A percentile compares a stretch with the other conserved stretches of the same genome.
phyloP scores from a whole-genome alignment of 2,113 vertebrate species.

The Notothenia rossii region DNA sequence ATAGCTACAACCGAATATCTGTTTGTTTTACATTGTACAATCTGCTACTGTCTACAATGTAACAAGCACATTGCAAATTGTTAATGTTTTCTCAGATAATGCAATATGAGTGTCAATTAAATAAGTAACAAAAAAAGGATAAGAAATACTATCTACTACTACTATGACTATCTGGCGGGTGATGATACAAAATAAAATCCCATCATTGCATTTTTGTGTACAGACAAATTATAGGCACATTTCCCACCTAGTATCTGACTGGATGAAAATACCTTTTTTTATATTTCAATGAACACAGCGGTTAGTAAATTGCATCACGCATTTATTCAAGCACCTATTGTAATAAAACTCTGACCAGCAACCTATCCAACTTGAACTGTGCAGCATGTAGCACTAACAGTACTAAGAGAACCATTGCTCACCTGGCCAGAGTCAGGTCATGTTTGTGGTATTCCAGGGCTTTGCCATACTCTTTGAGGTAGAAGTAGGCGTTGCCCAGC shows the following conservation, averaged over 20 bases:
- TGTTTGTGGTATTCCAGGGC: conserved; percentile 95
- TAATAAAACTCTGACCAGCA: neutral
- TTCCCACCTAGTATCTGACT: neutral
- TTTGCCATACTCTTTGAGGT: conserved; percentile 94
- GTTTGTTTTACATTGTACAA: neutral
- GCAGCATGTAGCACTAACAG: neutral
- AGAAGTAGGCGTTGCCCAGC: conserved; percentile 98
- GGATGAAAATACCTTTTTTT: neutral
- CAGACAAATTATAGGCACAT: neutral
- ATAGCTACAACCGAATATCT: neutral
- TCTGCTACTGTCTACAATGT: neutral
- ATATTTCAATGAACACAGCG: neutral
- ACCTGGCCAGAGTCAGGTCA: conserved; percentile 96
- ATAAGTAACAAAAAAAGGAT: neutral
- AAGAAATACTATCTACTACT: too few species aligned
- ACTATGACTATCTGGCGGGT: too few species aligned
- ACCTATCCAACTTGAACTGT: neutral
- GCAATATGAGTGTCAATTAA: too few species aligned
- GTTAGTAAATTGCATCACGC: neutral
- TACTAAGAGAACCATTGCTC: conserved; percentile 29
- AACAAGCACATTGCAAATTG: neutral
- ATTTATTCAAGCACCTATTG: neutral
- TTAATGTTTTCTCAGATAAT: too few species aligned
- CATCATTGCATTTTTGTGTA: neutral
- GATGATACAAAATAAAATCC: too few species aligned